These are phyloP conservation scores for Pteromalus puparum DNA, from an alignment of 1,140 invertebrate species.

Conservation along the genomic window DNA sequence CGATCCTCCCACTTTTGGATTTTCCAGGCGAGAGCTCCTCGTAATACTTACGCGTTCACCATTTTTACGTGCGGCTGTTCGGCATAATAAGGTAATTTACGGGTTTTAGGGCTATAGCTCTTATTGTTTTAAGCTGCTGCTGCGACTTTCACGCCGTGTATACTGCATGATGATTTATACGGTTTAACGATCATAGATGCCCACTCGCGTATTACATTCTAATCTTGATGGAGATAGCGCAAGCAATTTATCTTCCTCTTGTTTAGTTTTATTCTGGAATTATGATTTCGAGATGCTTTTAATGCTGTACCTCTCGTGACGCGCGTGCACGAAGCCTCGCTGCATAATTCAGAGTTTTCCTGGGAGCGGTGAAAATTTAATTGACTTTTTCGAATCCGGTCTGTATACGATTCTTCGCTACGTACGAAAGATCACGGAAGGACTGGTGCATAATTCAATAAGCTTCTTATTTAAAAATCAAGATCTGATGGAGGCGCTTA, in stretches of 20 bases:
- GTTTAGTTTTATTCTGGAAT: slow-evolving; percentile 34
- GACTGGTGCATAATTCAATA: too few species aligned
- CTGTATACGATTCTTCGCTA: too few species aligned
- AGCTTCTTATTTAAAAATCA: not conserved
- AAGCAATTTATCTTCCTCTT: slow-evolving; percentile 22
- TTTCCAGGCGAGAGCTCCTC: not conserved
- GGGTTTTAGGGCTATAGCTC: not conserved
- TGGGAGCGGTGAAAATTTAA: too few species aligned
- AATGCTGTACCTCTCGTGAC: too few species aligned
- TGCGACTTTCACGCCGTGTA: not conserved
- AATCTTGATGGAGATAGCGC: slow-evolving; percentile 4
- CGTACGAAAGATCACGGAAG: too few species aligned
- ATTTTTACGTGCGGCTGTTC: not conserved
- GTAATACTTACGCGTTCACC: not conserved
- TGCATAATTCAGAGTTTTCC: not conserved
- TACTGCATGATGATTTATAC: slow-evolving; percentile 13
- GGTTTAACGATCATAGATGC: not conserved
- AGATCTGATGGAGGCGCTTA: not conserved
- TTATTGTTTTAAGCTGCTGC: not conserved
- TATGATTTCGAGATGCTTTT: slow-evolving; percentile 13
- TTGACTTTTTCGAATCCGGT: too few species aligned
- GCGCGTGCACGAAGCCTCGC: too few species aligned
- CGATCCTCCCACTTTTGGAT: not conserved
- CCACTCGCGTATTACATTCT: not conserved
- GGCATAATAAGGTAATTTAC: slow-evolving; percentile 26